Evolutionary conservation across 2,113 vertebrate genomes (phyloP).

Genomic region (Pituophis catenifer): DNA sequence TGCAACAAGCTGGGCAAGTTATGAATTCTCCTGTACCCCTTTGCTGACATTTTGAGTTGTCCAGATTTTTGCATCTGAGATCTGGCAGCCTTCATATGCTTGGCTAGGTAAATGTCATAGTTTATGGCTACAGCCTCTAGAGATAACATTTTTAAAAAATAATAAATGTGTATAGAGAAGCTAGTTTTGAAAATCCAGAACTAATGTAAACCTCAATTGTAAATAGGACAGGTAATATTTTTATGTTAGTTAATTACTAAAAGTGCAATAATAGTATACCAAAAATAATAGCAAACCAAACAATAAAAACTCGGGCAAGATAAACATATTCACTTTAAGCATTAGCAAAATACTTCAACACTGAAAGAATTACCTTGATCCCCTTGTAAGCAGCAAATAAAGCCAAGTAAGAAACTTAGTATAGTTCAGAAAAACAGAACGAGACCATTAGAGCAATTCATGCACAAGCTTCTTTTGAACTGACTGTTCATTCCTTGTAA

Average conservation of each 20-base stretch:
- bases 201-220: neutral
- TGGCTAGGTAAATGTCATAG: neutral
- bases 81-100: neutral
- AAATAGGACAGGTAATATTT: neutral
- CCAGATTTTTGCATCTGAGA: neutral
- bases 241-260: neutral
- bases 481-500: constrained; percentile 70
- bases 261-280: neutral
- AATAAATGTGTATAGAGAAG: neutral
- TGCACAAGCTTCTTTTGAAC: constrained; percentile 77
- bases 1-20: neutral
- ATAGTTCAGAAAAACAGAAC: constrained; percentile 59
- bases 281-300: constrained; percentile 2
- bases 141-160: neutral
- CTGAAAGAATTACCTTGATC: constrained; percentile 83
- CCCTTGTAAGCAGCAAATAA: constrained; percentile 87
- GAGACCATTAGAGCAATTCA: constrained; percentile 73
- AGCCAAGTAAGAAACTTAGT: constrained; percentile 84
- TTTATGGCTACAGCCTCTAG: neutral
- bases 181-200: neutral
- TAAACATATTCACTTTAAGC: constrained; percentile 3
- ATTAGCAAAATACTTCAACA: constrained; percentile 16
- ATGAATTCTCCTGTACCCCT: neutral
- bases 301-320: neutral
- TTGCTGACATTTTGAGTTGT: neutral